Evolutionary conservation across 2,113 vertebrate genomes (phyloP).

Genomic region (Elachura formosa): DNA sequence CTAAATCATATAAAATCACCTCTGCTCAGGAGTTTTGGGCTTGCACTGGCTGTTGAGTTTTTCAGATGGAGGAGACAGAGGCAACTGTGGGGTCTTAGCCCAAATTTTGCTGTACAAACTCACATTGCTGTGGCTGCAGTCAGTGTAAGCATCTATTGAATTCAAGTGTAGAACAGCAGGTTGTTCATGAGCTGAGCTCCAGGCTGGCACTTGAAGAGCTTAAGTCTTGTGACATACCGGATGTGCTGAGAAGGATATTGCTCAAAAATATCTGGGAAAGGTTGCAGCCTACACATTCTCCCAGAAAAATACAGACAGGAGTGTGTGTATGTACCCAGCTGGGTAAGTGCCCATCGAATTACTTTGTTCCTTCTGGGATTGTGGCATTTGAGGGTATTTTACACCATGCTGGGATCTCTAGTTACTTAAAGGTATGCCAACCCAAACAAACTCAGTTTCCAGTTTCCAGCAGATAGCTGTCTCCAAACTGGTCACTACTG

Average conservation of each 20-base stretch:
- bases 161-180: background rate
- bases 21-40: background rate
- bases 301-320: background rate
- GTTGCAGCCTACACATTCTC: background rate
- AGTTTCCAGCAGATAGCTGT: background rate
- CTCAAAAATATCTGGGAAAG: background rate
- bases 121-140: accelerated
- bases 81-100: background rate
- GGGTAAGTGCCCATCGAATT: background rate
- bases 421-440: background rate
- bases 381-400: background rate
- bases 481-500: background rate
- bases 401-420: background rate
- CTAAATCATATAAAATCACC: background rate
- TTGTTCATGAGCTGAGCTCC: background rate
- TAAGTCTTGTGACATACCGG: background rate
- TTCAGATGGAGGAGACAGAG: background rate
- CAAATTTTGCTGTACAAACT: background rate
- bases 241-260: background rate
- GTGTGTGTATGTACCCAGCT: background rate
- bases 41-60: background rate
- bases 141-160: background rate
- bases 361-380: background rate
- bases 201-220: background rate
- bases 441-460: background rate